These are phyloP conservation scores for Montipora efflorescens DNA, from an alignment of 64 coral and sea anemone genomes.

Conservation along the genomic window DNA sequence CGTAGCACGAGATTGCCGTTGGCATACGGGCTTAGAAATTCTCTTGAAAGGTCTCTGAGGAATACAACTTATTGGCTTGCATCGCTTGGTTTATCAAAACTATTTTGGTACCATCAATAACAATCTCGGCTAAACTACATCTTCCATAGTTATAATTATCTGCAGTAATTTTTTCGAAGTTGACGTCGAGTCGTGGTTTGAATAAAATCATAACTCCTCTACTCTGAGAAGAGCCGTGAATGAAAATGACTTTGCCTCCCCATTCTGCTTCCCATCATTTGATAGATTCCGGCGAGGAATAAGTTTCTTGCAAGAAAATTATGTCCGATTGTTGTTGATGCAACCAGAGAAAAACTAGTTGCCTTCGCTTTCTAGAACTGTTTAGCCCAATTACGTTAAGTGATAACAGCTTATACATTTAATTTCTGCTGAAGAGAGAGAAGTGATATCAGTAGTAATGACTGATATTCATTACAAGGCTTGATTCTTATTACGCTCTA, in stretches of 20 bases:
- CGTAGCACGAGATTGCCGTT: not conserved
- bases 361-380: conserved; percentile 32
- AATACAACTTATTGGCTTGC: conserved; percentile 15
- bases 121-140: conserved; percentile 44
- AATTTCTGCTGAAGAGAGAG: not conserved
- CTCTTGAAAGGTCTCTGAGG: conserved; percentile 14
- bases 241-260: conserved; percentile 38
- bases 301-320: conserved; percentile 22
- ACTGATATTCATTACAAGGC: not conserved
- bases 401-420: conserved; percentile 42
- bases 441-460: not conserved
- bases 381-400: conserved; percentile 43
- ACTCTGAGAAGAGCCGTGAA: conserved; percentile 45
- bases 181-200: conserved; percentile 38
- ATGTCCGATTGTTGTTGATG: conserved; percentile 29
- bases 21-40: conserved; percentile 4
- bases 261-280: conserved; percentile 48
- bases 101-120: not conserved
- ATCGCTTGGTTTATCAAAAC: conserved; percentile 52
- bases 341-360: conserved; percentile 36
- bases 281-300: not conserved
- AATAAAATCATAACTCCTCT: conserved; percentile 54
- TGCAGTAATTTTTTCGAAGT: conserved; percentile 11
- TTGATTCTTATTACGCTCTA: no score
- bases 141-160: conserved; percentile 6